Percentiles rank a stretch among this genome's conserved stretches.
phyloP scores from a whole-genome alignment of 2,888 invertebrate species.

The Ochropleura plecta region DNA sequence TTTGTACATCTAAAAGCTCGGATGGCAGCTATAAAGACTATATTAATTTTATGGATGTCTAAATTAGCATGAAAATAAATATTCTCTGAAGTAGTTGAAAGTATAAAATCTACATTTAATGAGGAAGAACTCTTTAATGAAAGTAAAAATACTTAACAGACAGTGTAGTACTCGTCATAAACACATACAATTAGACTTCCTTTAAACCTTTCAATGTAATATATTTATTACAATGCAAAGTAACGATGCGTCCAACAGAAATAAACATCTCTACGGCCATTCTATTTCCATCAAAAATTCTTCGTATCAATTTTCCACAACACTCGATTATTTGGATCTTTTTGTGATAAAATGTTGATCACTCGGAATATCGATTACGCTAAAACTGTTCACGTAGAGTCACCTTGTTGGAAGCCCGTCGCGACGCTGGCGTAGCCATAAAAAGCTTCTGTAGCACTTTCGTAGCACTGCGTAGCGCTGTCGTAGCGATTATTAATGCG shows the following conservation, averaged over 20 bases:
- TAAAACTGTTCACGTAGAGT: slow-evolving; percentile 27
- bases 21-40: background rate
- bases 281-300: slow-evolving; percentile 20
- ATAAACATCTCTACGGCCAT: background rate
- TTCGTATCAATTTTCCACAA: slow-evolving; percentile 11
- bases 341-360: slow-evolving; percentile 40
- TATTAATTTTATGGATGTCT: slow-evolving; percentile 6
- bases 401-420: slow-evolving; percentile 43
- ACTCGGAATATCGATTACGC: slow-evolving; percentile 53
- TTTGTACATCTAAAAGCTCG: background rate
- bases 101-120: background rate
- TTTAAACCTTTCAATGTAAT: background rate
- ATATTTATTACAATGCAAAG: background rate
- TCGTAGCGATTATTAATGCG: slow-evolving; percentile 46
- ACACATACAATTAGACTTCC: slow-evolving; percentile 3
- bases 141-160: background rate
- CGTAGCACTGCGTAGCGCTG: slow-evolving; percentile 55
- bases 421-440: slow-evolving; percentile 52
- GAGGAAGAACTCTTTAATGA: background rate
- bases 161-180: background rate
- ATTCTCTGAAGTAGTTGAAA: background rate
- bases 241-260: background rate
- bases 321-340: slow-evolving; percentile 28
- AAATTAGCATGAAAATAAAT: background rate
- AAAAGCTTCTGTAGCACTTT: slow-evolving; percentile 52